Conservation (phyloP, 2,113 vertebrate species). For the Echinops telfairi region DNA sequence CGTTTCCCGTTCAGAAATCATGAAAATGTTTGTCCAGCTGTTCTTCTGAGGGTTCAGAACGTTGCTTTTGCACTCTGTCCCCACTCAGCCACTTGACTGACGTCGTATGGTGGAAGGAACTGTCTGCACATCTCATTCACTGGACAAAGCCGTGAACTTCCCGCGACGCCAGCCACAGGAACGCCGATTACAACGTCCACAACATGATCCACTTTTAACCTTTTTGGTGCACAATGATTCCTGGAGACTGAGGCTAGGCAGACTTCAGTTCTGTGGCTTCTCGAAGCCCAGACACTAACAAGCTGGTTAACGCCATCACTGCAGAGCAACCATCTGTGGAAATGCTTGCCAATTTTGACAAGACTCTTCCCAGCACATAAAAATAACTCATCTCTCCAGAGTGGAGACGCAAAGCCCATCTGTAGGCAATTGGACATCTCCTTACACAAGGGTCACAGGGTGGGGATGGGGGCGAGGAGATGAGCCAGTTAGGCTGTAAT, state of each 20-base stretch:
- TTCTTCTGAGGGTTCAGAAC: neutral
- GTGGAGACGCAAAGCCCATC: too few relatives aligned
- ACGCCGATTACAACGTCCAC: neutral
- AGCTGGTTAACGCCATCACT: neutral
- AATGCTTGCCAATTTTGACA: constrained; percentile 39
- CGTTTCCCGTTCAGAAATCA: neutral
- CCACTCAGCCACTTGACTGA: neutral
- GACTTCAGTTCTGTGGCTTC: neutral
- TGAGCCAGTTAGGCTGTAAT: too few relatives aligned
- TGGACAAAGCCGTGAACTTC: neutral
- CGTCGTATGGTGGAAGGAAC: neutral
- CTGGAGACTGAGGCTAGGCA: neutral
- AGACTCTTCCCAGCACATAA: constrained; percentile 26
- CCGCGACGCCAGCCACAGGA: neutral
- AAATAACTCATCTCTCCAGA: constrained; percentile 25
- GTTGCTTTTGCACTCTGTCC: neutral
- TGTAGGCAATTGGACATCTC: too few relatives aligned
- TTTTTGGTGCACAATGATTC: neutral
- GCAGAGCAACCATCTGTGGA: constrained; percentile 11
- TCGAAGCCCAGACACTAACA: constrained; percentile 19
- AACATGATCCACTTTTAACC: constrained; percentile 3
- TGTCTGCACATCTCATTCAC: neutral
- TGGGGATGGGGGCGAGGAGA: too few relatives aligned
- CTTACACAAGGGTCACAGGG: too few relatives aligned
- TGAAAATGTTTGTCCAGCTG: constrained; percentile 4